Base-by-base conservation (phyloP, 2,113 vertebrate genomes). In the Larimichthys crocea region DNA sequence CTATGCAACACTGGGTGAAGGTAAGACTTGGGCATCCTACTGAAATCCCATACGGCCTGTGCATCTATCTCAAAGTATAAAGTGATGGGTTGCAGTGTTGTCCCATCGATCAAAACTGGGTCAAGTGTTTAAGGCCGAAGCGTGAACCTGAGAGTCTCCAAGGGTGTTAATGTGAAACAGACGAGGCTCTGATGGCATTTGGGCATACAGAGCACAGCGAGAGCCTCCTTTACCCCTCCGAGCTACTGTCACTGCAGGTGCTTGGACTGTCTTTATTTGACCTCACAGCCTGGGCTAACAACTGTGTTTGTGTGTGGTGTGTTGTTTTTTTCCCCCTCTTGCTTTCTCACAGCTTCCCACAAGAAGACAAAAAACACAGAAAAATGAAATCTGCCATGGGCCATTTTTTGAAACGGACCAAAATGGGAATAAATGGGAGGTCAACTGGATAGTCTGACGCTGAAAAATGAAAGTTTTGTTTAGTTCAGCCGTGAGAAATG, bases 51-150 rank as follows among this genome's bases (percentile, higher is more conserved):
- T 35, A 31, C 24, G 4, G 9, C 75, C 60, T 62, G 72, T 68
- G 70, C 71, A 85, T 73, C 52, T 59, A 80, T 78, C 71, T 87
- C 80, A 14, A 82, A 82, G 79, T 85, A 71, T 56, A 68, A 87
- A 74, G 86, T 74, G 80, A 88, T 76, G 80, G 73, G 82, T 64
- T 65, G 70, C 56, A 1, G 46, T 8, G 57, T 56, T 49, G 74
- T 68, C 42, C 83, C 68, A 91, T 92, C 79, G 81, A 82, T 89
- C 91, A 90, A 15, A 49, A 7, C 73, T 49, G 60, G 83, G 78
- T 92, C 78, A 81, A 77, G 83, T 79, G 72, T 87, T 86, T 72
- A 48, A 74, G 84, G 75, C 69, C 65, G 66, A 22, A 29, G 31
- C 22, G 60, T 71, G 72, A 77, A 79, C 74, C 81, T 66, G 31